Evolutionary conservation across 2,113 vertebrate genomes (phyloP).

Genomic region (Cyanistes caeruleus): DNA sequence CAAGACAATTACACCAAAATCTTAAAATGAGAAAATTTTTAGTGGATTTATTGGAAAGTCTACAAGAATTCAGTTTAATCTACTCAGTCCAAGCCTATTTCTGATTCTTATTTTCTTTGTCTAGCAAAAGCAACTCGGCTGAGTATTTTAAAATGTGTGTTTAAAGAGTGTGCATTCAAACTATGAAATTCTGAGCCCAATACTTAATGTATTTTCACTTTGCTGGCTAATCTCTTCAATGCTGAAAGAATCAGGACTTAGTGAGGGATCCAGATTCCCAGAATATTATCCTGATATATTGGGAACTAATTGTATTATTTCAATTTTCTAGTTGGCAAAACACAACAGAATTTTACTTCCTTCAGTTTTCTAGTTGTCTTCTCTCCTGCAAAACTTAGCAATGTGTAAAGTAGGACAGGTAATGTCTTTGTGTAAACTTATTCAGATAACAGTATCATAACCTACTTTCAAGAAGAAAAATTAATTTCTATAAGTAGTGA

Average conservation of each 20-base stretch:
- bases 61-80: not conserved
- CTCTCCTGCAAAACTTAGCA: not conserved
- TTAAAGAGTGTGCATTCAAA: not conserved
- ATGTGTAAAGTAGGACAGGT: not conserved
- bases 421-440: not conserved
- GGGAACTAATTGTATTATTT: not conserved
- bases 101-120: not conserved
- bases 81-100: not conserved
- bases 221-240: slow-evolving; percentile 69
- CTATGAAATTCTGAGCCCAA: not conserved
- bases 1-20: not conserved
- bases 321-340: not conserved
- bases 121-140: not conserved
- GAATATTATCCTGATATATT: not conserved
- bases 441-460: not conserved
- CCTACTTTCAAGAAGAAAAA: slow-evolving; percentile 35
- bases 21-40: not conserved
- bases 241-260: slow-evolving; percentile 68
- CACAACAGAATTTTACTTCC: not conserved
- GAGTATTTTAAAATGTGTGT: not conserved
- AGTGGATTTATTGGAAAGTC: not conserved
- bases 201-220: slow-evolving; percentile 74
- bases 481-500: not conserved
- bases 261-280: slow-evolving; percentile 63
- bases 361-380: not conserved